A percentile compares a stretch with the other conserved stretches of the same genome.
Conservation (phyloP, 92 coral and sea anemone species). For the Montipora capitata region DNA sequence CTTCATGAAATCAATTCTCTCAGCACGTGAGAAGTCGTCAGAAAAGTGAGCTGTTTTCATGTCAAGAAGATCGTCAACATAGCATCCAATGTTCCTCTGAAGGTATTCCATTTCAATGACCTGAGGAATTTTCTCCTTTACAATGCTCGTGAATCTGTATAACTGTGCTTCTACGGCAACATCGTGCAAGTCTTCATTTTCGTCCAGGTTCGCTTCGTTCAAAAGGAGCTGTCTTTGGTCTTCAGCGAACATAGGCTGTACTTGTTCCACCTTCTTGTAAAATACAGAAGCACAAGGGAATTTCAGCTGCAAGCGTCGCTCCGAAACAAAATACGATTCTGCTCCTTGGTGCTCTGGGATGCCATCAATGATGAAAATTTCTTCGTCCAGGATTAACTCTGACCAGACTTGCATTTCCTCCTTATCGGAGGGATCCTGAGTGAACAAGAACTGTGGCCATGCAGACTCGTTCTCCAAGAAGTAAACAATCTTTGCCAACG, state of each 20-base stretch:
- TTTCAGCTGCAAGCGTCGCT: conserved; percentile 59
- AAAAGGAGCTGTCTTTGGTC: conserved; percentile 76
- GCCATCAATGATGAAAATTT: conserved; percentile 69
- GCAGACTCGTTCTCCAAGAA: conserved; percentile 93
- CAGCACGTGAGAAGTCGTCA: conserved; percentile 41
- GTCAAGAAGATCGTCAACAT: conserved; percentile 91
- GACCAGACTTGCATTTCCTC: conserved; percentile 68
- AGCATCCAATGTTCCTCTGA: conserved; percentile 41
- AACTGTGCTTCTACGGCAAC: conserved; percentile 48
- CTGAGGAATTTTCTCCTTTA: conserved; percentile 79
- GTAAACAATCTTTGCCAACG: conserved; percentile 86
- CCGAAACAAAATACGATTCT: conserved; percentile 80
- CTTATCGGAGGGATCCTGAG: conserved; percentile 28
- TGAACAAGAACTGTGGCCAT: conserved; percentile 66
- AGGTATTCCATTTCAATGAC: conserved; percentile 64
- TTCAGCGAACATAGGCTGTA: conserved; percentile 80
- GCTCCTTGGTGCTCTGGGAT: conserved; percentile 90
- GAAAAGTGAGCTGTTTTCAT: conserved; percentile 80
- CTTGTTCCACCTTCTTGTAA: conserved; percentile 77
- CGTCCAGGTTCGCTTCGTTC: conserved; percentile 75
- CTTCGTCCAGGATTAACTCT: conserved; percentile 59
- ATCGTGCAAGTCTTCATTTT: conserved; percentile 74
- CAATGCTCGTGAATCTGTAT: conserved; percentile 66
- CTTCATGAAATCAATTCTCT: conserved; percentile 82
- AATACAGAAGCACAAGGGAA: conserved; percentile 84